Evolutionary conservation across 2,113 vertebrate species (phyloP).

Genomic region (Perca flavescens): DNA sequence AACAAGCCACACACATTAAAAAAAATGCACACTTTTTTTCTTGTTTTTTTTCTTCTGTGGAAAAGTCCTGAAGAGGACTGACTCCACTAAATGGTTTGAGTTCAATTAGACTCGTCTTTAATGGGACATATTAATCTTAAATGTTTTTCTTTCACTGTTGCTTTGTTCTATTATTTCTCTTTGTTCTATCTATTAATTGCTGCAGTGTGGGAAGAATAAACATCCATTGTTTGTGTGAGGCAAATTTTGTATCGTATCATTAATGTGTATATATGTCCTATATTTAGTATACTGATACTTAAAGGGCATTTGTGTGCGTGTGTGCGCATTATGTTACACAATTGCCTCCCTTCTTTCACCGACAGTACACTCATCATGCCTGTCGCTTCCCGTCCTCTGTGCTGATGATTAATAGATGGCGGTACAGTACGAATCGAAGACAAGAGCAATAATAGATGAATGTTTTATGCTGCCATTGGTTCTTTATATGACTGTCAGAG

Average conservation of each 20-base stretch:
- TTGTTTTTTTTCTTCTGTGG: neutral
- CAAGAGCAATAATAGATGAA: constrained; percentile 64
- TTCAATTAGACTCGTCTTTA: constrained; percentile 20
- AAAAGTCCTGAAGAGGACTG: neutral
- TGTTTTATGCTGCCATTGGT: constrained; percentile 62
- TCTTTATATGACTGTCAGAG: constrained; percentile 45
- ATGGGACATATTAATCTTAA: constrained; percentile 9
- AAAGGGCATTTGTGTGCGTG: neutral
- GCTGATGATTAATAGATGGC: constrained; percentile 67
- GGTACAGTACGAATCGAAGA: constrained; percentile 63
- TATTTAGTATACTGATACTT: neutral
- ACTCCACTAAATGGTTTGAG: constrained; percentile 17
- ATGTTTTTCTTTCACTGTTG: neutral
- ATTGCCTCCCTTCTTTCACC: constrained; percentile 17
- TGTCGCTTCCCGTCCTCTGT: constrained; percentile 20
- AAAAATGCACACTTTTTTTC: neutral
- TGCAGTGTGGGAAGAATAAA: neutral
- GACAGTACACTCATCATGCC: constrained; percentile 43
- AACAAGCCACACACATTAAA: constrained; percentile 1
- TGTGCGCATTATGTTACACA: constrained; percentile 7
- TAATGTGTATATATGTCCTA: neutral
- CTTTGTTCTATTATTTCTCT: neutral
- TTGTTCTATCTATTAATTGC: neutral
- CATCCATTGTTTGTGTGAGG: neutral
- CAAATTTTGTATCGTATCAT: neutral